A percentile compares a stretch with the other conserved stretches of the same genome.
phyloP scores from a whole-genome alignment of 2,113 vertebrate genomes.

The Grammomys dolichurus region DNA sequence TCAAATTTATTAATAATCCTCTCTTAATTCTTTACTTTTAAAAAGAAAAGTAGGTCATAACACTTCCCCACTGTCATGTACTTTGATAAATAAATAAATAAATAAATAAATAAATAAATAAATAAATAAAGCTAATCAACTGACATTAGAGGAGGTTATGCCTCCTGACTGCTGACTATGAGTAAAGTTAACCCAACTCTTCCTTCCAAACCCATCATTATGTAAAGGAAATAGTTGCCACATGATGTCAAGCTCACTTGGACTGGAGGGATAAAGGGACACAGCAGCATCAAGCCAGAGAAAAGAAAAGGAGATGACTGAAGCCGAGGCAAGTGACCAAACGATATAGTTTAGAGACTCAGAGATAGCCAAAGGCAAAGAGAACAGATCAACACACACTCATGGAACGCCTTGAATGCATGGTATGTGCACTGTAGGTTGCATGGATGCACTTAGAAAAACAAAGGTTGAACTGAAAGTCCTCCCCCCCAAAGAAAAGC shows the following conservation, averaged over 20 bases:
- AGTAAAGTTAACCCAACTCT: constrained; percentile 72
- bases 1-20: constrained; percentile 45
- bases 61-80: neutral
- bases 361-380: neutral
- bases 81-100: constrained; percentile 9
- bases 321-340: constrained; percentile 19
- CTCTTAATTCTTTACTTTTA: constrained; percentile 42
- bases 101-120: neutral
- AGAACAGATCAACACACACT: neutral
- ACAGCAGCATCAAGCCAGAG: constrained; percentile 56
- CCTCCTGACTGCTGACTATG: constrained; percentile 72
- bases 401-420: accelerated
- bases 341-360: neutral
- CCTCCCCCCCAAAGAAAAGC: neutral
- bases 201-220: constrained; percentile 77
- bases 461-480: neutral
- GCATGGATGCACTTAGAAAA: neutral
- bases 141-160: constrained; percentile 63
- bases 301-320: constrained; percentile 49
- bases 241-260: constrained; percentile 69
- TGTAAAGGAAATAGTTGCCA: constrained; percentile 77
- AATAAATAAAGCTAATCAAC: constrained; percentile 46
- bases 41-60: neutral
- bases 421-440: accelerated
- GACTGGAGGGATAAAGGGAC: constrained; percentile 56